Evolutionary conservation across 2,113 vertebrate species (phyloP).

Genomic region (Jaculus jaculus): DNA sequence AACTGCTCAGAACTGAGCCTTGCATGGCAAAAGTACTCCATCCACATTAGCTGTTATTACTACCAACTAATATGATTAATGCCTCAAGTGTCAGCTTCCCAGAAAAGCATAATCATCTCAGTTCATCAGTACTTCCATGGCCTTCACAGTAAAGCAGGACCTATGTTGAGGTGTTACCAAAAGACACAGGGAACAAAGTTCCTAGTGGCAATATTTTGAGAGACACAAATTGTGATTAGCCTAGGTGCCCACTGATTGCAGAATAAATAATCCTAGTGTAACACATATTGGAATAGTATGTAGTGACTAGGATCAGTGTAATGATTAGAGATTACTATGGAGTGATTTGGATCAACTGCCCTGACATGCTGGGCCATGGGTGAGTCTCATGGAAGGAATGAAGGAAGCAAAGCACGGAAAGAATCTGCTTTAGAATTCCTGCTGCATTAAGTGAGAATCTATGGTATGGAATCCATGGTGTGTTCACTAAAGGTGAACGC

Average conservation of each 20-base stretch:
- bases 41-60: not conserved
- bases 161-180: not conserved
- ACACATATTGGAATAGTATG: too few relatives aligned
- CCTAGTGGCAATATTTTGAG: not conserved
- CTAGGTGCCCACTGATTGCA: too few relatives aligned
- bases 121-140: not conserved
- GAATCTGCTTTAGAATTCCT: accelerated
- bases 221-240: not conserved
- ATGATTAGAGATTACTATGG: not conserved
- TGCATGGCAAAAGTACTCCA: accelerated
- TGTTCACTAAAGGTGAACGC: not conserved
- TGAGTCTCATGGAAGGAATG: not conserved
- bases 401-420: not conserved
- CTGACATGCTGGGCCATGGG: not conserved
- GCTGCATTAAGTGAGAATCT: not conserved
- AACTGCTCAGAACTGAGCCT: not conserved
- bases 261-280: not conserved
- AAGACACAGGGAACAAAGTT: not conserved
- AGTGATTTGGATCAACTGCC: not conserved
- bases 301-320: not conserved
- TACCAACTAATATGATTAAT: not conserved
- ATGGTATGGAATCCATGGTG: not conserved
- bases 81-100: not conserved
- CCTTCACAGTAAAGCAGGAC: not conserved
- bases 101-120: not conserved